Conservation (phyloP, 2,113 vertebrate species). For the Diphyllodes magnificus region DNA sequence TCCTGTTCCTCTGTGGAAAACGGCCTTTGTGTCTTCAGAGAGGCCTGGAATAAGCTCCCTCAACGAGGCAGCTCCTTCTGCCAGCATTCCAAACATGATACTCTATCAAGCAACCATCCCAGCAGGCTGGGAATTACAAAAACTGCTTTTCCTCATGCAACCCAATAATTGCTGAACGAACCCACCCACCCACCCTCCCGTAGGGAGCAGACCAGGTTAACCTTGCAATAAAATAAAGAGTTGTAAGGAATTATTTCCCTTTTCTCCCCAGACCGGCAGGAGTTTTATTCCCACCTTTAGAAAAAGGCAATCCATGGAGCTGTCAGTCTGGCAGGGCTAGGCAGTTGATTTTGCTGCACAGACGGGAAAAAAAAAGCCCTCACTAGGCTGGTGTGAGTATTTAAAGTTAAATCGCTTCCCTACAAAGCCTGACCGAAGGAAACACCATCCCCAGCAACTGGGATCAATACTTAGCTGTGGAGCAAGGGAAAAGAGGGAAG, state of each 20-base stretch:
- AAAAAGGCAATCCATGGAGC: neutral
- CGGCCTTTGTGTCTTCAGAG: rapidly evolving
- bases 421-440: neutral
- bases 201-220: neutral
- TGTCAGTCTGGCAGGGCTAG: neutral
- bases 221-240: neutral
- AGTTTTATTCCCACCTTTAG: neutral
- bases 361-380: neutral
- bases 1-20: rapidly evolving
- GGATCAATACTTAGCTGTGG: neutral
- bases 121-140: neutral
- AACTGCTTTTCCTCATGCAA: neutral
- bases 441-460: neutral
- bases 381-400: neutral
- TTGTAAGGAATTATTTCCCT: neutral
- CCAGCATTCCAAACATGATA: neutral
- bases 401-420: neutral
- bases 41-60: neutral
- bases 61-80: neutral
- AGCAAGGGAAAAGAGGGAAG: neutral
- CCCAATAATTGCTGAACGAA: rapidly evolving
- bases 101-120: neutral
- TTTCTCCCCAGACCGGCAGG: neutral
- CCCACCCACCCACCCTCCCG: neutral
- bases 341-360: neutral